Percentiles rank a stretch among this genome's conserved stretches.
Evolutionary conservation across 2,888 invertebrate species (phyloP).

Genomic region (Girardia tigrina): DNA sequence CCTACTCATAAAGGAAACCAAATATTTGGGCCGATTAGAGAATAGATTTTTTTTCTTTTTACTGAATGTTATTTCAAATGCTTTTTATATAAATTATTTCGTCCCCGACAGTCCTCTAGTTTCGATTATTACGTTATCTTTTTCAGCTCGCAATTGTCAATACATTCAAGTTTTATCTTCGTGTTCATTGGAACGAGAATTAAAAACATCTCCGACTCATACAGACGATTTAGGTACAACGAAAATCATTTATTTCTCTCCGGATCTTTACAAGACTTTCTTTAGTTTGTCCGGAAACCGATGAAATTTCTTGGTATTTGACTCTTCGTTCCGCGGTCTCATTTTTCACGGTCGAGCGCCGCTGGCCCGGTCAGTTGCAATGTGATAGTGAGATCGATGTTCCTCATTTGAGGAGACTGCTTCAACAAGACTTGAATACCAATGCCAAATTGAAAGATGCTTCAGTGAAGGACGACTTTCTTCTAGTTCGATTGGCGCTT

Average conservation of each 20-base stretch:
- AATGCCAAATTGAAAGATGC: conserved; percentile 41
- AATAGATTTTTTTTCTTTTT: too few relatives aligned
- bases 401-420: conserved; percentile 59
- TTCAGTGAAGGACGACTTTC: conserved; percentile 70
- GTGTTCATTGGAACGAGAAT: conserved; percentile 23
- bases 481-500: conserved; percentile 57
- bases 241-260: background rate
- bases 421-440: background rate
- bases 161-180: conserved; percentile 11
- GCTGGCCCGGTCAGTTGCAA: conserved; percentile 65
- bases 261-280: background rate
- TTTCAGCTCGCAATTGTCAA: background rate
- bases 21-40: too few relatives aligned
- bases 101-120: too few relatives aligned
- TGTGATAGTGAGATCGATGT: conserved; percentile 77
- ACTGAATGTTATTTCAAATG: too few relatives aligned
- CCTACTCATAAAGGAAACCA: too few relatives aligned
- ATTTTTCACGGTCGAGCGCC: conserved; percentile 72
- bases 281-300: conserved; percentile 41
- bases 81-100: too few relatives aligned
- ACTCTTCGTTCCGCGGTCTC: conserved; percentile 75
- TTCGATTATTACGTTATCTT: too few relatives aligned
- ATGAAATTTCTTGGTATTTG: conserved; percentile 62
- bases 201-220: conserved; percentile 23
- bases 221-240: conserved; percentile 30